Percentiles rank a stretch among this genome's conserved stretches.
Conservation (phyloP, 2,888 invertebrate genomes). For the Galerucella pusilla region DNA sequence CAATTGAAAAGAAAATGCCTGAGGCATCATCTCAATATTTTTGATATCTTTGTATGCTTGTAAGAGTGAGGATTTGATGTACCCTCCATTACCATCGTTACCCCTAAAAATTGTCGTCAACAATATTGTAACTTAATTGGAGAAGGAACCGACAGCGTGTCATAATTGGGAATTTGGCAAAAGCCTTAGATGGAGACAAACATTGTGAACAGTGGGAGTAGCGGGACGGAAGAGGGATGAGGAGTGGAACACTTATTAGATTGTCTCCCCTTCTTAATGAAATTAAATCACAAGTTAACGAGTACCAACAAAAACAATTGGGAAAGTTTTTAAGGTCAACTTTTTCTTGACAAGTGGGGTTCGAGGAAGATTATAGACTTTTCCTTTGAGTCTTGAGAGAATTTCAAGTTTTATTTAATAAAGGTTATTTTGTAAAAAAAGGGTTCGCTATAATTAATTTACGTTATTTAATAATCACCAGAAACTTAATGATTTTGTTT, state of each 20-base stretch:
- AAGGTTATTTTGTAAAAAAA: neutral
- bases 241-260: conserved; percentile 26
- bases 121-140: conserved; percentile 3
- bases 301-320: conserved; percentile 34
- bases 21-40: no score
- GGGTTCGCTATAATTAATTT: neutral
- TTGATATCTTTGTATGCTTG: no score
- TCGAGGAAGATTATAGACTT: neutral
- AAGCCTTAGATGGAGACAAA: conserved; percentile 59
- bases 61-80: no score
- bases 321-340: conserved; percentile 28
- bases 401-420: conserved; percentile 19
- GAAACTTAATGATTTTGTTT: no score
- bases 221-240: conserved; percentile 3
- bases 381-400: neutral
- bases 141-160: conserved; percentile 21
- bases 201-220: conserved; percentile 40
- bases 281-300: conserved; percentile 38
- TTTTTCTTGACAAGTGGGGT: conserved; percentile 25
- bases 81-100: neutral
- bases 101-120: neutral
- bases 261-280: conserved; percentile 35
- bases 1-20: no score
- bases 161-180: conserved; percentile 57
- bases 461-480: neutral